Conservation (phyloP, 2,797 vertebrate genomes). For the Falco naumanni region DNA sequence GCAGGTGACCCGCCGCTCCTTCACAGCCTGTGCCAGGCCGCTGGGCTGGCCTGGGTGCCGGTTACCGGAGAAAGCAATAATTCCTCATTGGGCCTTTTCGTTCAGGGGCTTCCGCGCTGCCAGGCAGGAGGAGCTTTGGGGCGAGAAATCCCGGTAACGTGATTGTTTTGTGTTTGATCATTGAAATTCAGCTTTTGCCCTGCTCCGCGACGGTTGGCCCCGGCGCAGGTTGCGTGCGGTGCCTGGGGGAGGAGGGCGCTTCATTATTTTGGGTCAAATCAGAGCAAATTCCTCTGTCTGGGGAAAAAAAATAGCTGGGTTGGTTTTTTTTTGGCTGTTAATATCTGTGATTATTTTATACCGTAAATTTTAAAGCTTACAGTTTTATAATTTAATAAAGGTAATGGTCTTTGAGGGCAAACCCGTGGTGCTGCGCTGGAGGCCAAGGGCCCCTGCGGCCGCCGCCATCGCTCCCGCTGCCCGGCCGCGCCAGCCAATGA, state of each 20-base stretch:
- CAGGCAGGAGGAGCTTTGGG: background rate
- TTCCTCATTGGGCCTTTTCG: background rate
- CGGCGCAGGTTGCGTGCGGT: background rate
- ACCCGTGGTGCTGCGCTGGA: background rate
- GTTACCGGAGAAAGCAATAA: slow-evolving; percentile 55
- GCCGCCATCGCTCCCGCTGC: background rate
- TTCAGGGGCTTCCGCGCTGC: background rate
- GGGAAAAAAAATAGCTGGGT: no score
- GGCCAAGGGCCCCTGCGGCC: background rate
- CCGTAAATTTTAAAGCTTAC: slow-evolving; percentile 37
- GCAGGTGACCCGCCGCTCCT: fast-evolving
- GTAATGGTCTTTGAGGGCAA: background rate
- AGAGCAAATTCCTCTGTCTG: background rate
- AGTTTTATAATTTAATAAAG: slow-evolving; percentile 58
- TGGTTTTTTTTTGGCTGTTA: background rate
- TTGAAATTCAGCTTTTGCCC: background rate
- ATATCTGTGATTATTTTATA: slow-evolving; percentile 47
- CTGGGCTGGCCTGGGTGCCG: background rate
- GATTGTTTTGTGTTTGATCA: background rate
- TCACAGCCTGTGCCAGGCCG: background rate
- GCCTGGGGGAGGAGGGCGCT: background rate
- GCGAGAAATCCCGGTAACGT: background rate
- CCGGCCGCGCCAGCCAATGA: fast-evolving
- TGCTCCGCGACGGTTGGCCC: background rate
- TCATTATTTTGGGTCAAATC: background rate